Conservation (phyloP, 2,797 vertebrate genomes). For the Sitta carolinensis region DNA sequence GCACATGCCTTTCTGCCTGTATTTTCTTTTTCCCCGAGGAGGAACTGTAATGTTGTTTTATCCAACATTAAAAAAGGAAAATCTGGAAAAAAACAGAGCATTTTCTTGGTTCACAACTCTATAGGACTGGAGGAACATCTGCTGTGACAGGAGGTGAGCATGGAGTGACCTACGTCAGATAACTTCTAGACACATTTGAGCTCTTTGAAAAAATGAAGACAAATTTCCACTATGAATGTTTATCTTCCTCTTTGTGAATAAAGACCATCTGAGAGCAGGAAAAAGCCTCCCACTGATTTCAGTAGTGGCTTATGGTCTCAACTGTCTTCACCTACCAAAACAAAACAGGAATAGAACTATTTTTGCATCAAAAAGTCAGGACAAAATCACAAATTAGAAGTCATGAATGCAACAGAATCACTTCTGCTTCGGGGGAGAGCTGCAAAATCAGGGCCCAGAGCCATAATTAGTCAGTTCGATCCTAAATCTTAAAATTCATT, state of each 20-base stretch:
- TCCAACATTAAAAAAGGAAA: neutral
- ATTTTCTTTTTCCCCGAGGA: neutral
- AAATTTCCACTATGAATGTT: conserved; percentile 24
- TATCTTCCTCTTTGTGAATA: conserved; percentile 9
- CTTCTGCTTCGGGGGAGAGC: neutral
- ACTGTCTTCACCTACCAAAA: conserved; percentile 25
- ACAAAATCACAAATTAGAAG: neutral
- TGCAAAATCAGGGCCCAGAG: neutral
- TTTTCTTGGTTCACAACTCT: conserved; percentile 4
- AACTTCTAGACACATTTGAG: neutral
- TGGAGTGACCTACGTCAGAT: neutral
- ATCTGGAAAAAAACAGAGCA: conserved; percentile 12
- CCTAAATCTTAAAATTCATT: neutral
- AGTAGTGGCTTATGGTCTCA: neutral
- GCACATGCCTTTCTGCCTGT: neutral
- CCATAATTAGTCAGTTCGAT: neutral
- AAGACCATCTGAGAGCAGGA: conserved; percentile 35
- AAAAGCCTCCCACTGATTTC: conserved; percentile 18
- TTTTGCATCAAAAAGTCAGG: neutral
- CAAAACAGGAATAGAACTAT: neutral
- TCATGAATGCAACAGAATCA: neutral
- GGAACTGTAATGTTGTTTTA: neutral
- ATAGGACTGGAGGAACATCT: conserved; percentile 10
- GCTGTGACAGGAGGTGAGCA: conserved; percentile 46
- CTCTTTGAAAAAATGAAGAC: neutral